A percentile compares a stretch with the other conserved stretches of the same genome.
Conservation (phyloP, 1,140 invertebrate genomes). For the Bombus affinis region DNA sequence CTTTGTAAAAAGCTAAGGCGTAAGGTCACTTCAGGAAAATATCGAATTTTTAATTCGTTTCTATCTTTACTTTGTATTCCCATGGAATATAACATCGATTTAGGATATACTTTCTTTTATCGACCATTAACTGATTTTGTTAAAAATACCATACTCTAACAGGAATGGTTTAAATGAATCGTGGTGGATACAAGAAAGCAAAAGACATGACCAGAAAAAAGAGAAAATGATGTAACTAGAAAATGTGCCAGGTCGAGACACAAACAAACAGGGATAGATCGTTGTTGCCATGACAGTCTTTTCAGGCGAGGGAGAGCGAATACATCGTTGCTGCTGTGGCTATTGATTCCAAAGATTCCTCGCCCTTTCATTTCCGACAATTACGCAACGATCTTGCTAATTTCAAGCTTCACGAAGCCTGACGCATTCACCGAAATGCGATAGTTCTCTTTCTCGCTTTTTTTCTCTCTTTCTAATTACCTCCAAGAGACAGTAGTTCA, state of each 20-base stretch:
- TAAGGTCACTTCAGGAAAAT: background rate
- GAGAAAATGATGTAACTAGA: conserved; percentile 42
- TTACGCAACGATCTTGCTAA: conserved; percentile 38
- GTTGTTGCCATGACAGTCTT: conserved; percentile 71
- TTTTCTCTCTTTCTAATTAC: conserved; percentile 7
- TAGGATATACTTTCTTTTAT: background rate
- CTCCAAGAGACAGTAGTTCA: background rate
- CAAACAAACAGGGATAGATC: conserved; percentile 63
- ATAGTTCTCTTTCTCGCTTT: background rate
- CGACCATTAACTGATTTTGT: too few relatives aligned
- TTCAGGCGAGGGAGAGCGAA: conserved; percentile 56
- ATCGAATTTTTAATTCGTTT: conserved; percentile 14
- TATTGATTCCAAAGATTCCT: conserved; percentile 61
- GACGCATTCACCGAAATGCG: background rate
- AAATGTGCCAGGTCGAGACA: conserved; percentile 50
- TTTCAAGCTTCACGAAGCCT: conserved; percentile 7
- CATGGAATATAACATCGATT: background rate
- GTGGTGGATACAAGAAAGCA: too few relatives aligned
- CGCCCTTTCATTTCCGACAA: conserved; percentile 38
- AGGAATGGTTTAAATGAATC: background rate
- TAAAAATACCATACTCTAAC: too few relatives aligned
- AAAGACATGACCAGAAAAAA: background rate
- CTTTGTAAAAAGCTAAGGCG: background rate
- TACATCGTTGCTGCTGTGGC: conserved; percentile 53
- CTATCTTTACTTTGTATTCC: background rate